These are phyloP conservation scores for Felis catus DNA, from an alignment of 2,113 vertebrate species.

Conservation along the genomic window F.catus_Fca126_mat1.0 CM031414.1:135227501-135228000, in stretches of 20 bases:
- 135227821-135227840: not conserved
- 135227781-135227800: not conserved
- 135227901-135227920: too few relatives aligned
- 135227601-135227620: not conserved
- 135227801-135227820: not conserved
- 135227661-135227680: not conserved
- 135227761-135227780: not conserved
- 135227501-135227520: not conserved
- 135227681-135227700: not conserved
- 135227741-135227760: not conserved
- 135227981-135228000: too few relatives aligned
- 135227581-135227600: not conserved
- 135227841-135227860: not conserved
- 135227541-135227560: not conserved
- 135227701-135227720: not conserved
- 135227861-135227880: too few relatives aligned
- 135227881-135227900: too few relatives aligned
- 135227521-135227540: accelerated
- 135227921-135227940: too few relatives aligned
- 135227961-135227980: too few relatives aligned
- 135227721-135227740: not conserved
- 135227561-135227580: not conserved
- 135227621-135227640: accelerated
- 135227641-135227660: accelerated
- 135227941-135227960: too few relatives aligned